phyloP scores from a whole-genome alignment of 1,140 invertebrate genomes.

The Sitodiplosis mosellana region DNA sequence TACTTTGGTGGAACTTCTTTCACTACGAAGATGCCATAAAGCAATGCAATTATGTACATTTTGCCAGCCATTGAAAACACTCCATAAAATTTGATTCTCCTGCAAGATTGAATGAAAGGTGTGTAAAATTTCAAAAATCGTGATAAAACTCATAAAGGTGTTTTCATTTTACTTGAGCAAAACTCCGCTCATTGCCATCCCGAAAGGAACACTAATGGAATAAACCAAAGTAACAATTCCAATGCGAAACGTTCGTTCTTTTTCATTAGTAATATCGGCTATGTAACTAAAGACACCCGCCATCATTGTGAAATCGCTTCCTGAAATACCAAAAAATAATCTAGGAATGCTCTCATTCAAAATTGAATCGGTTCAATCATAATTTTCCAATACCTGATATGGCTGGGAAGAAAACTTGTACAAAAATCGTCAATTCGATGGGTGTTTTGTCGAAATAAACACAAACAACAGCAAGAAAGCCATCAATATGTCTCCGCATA shows the following conservation, averaged over 20 bases:
- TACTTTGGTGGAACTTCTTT: constrained; percentile 15
- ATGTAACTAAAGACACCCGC: constrained; percentile 83
- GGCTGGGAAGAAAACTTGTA: constrained; percentile 57
- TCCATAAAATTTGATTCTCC: constrained; percentile 60
- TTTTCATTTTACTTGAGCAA: constrained; percentile 27
- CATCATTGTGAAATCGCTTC: constrained; percentile 73
- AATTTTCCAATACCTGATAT: constrained; percentile 28
- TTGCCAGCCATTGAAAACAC: constrained; percentile 53
- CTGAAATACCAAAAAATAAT: constrained; percentile 15
- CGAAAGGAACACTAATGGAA: constrained; percentile 59
- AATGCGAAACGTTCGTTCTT: constrained; percentile 61
- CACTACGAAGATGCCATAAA: constrained; percentile 35
- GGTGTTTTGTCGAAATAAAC: constrained; percentile 60
- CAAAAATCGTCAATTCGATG: constrained; percentile 54
- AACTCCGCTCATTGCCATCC: constrained; percentile 55
- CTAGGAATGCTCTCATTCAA: not conserved
- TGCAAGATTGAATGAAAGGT: too few species aligned
- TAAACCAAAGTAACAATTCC: constrained; percentile 68
- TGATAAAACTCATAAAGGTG: too few species aligned
- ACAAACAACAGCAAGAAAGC: constrained; percentile 53
- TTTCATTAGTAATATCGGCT: constrained; percentile 61
- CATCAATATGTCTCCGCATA: constrained; percentile 60
- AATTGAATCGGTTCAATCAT: too few species aligned
- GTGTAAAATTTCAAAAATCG: too few species aligned
- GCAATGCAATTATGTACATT: constrained; percentile 52